Percentiles rank a stretch among this genome's conserved stretches.
Evolutionary conservation across 2,888 invertebrate genomes (phyloP).

Genomic region (Ophonus ardosiacus): DNA sequence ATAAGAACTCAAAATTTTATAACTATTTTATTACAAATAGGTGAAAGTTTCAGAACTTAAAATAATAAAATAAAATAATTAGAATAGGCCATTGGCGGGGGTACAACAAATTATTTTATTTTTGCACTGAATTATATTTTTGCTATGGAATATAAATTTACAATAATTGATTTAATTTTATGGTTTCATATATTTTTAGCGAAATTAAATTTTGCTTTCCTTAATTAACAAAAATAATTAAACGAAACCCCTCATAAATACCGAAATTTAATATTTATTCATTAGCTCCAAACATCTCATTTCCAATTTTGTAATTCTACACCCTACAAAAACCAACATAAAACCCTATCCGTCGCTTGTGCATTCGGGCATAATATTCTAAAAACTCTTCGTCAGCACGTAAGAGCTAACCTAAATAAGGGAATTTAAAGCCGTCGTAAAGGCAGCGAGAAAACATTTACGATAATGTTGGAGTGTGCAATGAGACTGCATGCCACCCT

Average conservation of each 20-base stretch:
- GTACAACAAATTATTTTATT: too few relatives aligned
- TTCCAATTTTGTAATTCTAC: constrained; percentile 14
- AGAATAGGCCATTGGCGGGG: too few relatives aligned
- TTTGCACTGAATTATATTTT: too few relatives aligned
- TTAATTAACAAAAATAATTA: neutral
- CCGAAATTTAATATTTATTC: constrained; percentile 28
- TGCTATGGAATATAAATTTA: too few relatives aligned
- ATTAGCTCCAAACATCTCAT: constrained; percentile 6
- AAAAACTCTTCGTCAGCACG: constrained; percentile 45
- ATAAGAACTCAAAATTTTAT: too few relatives aligned
- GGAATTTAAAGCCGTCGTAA: constrained; percentile 35
- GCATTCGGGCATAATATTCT: constrained; percentile 17
- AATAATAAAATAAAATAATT: too few relatives aligned
- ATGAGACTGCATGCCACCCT: neutral
- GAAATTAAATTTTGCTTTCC: too few relatives aligned
- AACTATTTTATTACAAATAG: too few relatives aligned
- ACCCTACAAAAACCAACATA: neutral
- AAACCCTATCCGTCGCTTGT: neutral
- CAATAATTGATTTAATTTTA: too few relatives aligned
- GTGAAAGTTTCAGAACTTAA: too few relatives aligned
- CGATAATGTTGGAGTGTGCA: constrained; percentile 35
- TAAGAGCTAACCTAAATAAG: constrained; percentile 46
- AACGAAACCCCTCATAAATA: neutral
- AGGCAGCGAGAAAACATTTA: constrained; percentile 40
- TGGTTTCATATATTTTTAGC: too few relatives aligned